phyloP scores from a whole-genome alignment of 2,888 invertebrate species.

The Meloe dianella region DNA sequence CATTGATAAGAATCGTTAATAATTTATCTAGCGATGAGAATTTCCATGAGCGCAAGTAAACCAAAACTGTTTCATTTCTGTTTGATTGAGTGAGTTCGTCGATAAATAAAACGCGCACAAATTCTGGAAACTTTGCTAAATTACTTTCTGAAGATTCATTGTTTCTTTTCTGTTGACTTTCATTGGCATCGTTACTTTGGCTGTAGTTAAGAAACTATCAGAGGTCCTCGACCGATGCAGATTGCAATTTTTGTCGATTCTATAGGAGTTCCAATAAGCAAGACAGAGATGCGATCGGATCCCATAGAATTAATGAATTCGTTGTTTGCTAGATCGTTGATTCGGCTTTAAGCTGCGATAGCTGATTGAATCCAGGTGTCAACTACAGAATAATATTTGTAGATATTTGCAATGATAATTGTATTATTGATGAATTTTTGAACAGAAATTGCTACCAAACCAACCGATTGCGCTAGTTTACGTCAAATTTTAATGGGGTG shows the following conservation, averaged over 20 bases:
- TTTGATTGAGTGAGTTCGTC: conserved; percentile 30
- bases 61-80: conserved; percentile 31
- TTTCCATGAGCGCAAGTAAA: conserved; percentile 35
- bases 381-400: no score
- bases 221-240: no score
- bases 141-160: background rate
- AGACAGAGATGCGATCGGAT: no score
- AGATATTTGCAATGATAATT: background rate
- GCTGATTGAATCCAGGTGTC: no score
- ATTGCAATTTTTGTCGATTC: no score
- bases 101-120: conserved; percentile 22
- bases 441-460: background rate
- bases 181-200: background rate
- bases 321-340: no score
- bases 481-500: conserved; percentile 2
- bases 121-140: background rate
- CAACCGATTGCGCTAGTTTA: background rate
- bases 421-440: background rate
- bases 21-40: conserved; percentile 13
- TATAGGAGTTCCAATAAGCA: no score
- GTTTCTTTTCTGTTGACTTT: background rate
- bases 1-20: no score
- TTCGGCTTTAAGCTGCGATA: no score
- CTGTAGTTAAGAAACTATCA: no score
- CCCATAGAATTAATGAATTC: no score